phyloP scores from a whole-genome alignment of 2,888 invertebrate species.

The Eupelmus urozonus region DNA sequence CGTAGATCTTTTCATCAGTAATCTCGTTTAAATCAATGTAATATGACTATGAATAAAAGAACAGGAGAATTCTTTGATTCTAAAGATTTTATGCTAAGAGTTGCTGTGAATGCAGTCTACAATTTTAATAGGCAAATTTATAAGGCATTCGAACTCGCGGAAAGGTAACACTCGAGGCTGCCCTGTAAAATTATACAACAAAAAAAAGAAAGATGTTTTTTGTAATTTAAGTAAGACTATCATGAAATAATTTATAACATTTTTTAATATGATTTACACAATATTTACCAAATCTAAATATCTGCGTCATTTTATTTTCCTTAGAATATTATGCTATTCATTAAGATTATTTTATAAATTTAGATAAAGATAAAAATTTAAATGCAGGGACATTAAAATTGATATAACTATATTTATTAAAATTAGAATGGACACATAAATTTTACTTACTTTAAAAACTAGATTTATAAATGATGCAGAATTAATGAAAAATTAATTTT shows the following conservation, averaged over 20 bases:
- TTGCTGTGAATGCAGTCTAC: no score
- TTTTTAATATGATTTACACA: conserved; percentile 16
- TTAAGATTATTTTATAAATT: background rate
- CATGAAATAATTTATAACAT: conserved; percentile 28
- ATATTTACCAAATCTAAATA: conserved; percentile 26
- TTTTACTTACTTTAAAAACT: conserved; percentile 27
- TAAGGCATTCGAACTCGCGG: no score
- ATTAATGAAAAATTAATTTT: conserved; percentile 15
- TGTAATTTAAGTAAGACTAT: conserved; percentile 21
- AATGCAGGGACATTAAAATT: conserved; percentile 18
- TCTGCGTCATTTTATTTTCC: conserved; percentile 30
- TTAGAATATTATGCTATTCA: background rate
- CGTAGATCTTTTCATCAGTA: background rate
- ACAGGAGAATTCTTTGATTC: no score
- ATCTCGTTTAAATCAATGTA: no score
- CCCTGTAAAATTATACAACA: conserved; percentile 13
- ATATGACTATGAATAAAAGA: no score
- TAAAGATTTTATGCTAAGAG: no score
- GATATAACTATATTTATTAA: conserved; percentile 3
- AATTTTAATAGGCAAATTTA: no score
- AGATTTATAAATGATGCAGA: background rate
- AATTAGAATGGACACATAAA: conserved; percentile 2
- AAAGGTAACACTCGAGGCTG: conserved; percentile 5
- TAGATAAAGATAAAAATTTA: conserved; percentile 11
- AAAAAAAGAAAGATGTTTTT: conserved; percentile 17